phyloP scores from a whole-genome alignment of 2,797 vertebrate species.

The Sparus aurata region DNA sequence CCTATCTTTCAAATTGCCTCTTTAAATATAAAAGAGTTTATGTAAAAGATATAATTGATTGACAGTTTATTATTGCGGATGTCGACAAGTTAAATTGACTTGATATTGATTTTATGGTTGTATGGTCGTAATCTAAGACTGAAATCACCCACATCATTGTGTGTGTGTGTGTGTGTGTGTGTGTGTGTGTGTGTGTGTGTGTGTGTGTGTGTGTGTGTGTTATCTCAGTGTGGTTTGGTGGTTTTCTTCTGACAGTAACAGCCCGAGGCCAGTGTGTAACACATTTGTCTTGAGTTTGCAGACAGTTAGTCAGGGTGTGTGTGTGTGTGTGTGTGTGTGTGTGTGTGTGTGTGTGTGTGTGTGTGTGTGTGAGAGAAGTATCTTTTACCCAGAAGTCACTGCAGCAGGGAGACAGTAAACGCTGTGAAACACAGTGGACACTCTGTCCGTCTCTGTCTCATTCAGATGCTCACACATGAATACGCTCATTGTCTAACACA shows the following conservation, averaged over 20 bases:
- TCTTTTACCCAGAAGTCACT: constrained; percentile 60
- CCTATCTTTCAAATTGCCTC: too few relatives aligned
- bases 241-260: constrained; percentile 35
- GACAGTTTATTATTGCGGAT: neutral
- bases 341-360: constrained; percentile 13
- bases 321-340: constrained; percentile 25
- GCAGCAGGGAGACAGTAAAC: constrained; percentile 58
- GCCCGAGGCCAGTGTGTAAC: constrained; percentile 32
- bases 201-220: constrained; percentile 33
- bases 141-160: constrained; percentile 6
- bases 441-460: constrained; percentile 50
- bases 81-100: neutral
- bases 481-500: constrained; percentile 59
- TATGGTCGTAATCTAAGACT: neutral
- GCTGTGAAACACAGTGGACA: constrained; percentile 56
- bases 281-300: constrained; percentile 44
- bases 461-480: constrained; percentile 66
- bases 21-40: too few relatives aligned
- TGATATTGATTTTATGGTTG: neutral
- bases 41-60: neutral
- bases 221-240: constrained; percentile 28
- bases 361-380: neutral
- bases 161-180: neutral
- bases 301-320: constrained; percentile 42
- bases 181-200: constrained; percentile 10